A percentile compares a stretch with the other conserved stretches of the same genome.
phyloP scores from a whole-genome alignment of 1,140 invertebrate genomes.

The Zaprionus lachaisei region DNA sequence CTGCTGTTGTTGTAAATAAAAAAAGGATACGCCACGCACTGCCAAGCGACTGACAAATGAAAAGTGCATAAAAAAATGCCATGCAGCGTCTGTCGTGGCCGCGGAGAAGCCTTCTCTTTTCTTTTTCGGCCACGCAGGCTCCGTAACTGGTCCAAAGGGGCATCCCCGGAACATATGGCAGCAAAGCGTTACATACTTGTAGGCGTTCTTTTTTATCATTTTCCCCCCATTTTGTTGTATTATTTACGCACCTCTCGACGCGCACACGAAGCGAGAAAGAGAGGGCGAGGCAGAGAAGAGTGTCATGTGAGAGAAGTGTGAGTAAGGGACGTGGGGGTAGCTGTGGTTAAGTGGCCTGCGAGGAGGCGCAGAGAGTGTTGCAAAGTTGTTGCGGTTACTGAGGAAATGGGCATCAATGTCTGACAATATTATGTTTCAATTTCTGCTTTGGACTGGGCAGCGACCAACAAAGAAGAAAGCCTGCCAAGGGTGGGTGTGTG shows the following conservation, averaged over 20 bases:
- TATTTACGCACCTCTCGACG: conserved; percentile 68
- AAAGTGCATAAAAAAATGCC: conserved; percentile 68
- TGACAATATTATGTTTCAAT: conserved; percentile 82
- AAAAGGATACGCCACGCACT: conserved; percentile 24
- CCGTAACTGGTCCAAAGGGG: conserved; percentile 71
- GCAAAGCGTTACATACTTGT: conserved; percentile 75
- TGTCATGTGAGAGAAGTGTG: not conserved
- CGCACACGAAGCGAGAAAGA: not conserved
- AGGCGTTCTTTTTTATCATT: conserved; percentile 66
- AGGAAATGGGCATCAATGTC: conserved; percentile 81
- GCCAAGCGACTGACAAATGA: conserved; percentile 67
- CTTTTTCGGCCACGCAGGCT: conserved; percentile 29
- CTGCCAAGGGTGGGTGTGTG: not conserved
- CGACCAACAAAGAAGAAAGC: not conserved
- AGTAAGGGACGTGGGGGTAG: not conserved
- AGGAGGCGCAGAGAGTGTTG: conserved; percentile 6
- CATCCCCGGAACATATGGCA: conserved; percentile 72
- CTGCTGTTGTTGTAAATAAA: conserved; percentile 67
- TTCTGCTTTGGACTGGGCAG: conserved; percentile 48
- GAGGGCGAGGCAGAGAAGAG: not conserved
- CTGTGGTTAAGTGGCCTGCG: conserved; percentile 61
- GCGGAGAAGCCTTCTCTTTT: conserved; percentile 42
- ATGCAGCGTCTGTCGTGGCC: conserved; percentile 38
- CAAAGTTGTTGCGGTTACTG: conserved; percentile 71
- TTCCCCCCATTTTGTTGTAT: conserved; percentile 12